Conservation (phyloP, 2,888 invertebrate species). For the Oscheius myriophilus region DNA sequence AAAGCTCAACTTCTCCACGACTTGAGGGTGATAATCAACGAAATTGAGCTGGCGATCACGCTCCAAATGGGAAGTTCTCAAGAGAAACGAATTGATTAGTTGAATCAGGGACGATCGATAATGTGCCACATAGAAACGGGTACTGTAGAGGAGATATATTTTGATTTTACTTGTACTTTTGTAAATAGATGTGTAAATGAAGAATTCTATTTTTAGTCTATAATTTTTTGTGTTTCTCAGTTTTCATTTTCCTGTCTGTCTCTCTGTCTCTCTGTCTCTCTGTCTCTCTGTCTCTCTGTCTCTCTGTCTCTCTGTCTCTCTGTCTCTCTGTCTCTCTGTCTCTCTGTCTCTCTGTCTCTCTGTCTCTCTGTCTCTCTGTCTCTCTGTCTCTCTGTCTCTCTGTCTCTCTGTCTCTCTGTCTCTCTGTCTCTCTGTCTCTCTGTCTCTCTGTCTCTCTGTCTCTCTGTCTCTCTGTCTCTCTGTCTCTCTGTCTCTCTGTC, state of each 20-base stretch:
- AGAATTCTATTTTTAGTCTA: neutral
- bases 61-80: slow-evolving; percentile 14
- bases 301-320: slow-evolving; percentile 3
- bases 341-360: neutral
- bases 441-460: neutral
- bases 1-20: slow-evolving; percentile 15
- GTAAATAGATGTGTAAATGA: neutral
- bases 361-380: neutral
- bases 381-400: neutral
- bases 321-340: neutral
- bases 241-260: neutral
- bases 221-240: no score
- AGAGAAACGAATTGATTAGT: slow-evolving; percentile 20
- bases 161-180: neutral
- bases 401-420: neutral
- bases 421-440: slow-evolving; percentile 9
- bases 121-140: neutral
- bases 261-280: slow-evolving; percentile 7
- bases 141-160: neutral
- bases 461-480: slow-evolving; percentile 1
- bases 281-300: neutral
- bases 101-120: neutral
- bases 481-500: neutral
- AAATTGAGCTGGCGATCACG: slow-evolving; percentile 19
- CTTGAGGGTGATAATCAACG: slow-evolving; percentile 9